Conservation (phyloP, 1,140 invertebrate genomes). For the Euwallacea fornicatus region DNA sequence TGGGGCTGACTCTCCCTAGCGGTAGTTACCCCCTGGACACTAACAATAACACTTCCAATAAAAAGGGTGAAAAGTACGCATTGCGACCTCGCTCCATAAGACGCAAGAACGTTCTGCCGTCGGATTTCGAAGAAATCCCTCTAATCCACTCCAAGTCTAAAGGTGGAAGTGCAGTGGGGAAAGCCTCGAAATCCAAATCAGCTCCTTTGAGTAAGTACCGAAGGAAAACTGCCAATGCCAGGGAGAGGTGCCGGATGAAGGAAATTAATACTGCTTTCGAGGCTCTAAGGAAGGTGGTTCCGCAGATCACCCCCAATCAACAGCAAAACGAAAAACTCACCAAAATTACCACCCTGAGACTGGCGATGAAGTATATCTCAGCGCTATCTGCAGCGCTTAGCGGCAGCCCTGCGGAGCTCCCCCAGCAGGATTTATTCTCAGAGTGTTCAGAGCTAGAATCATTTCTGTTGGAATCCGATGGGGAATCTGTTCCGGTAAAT, state of each 20-base stretch:
- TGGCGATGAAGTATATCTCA: constrained; percentile 87
- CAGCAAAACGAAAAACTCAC: constrained; percentile 74
- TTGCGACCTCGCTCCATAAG: constrained; percentile 47
- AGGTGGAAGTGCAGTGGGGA: constrained; percentile 26
- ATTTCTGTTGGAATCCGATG: constrained; percentile 50
- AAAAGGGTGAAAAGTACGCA: constrained; percentile 50
- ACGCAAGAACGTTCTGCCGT: constrained; percentile 31
- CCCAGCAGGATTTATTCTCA: constrained; percentile 44
- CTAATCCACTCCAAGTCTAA: constrained; percentile 14
- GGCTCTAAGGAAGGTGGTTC: constrained; percentile 73
- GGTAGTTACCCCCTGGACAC: constrained; percentile 37
- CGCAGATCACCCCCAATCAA: constrained; percentile 57
- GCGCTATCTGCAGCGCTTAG: constrained; percentile 58
- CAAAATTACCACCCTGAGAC: constrained; percentile 83
- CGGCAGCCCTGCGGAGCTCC: constrained; percentile 29
- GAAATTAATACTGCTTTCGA: constrained; percentile 90
- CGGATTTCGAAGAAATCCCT: constrained; percentile 37
- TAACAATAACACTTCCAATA: constrained; percentile 42
- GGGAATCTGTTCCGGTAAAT: constrained; percentile 49
- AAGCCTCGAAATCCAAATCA: constrained; percentile 66
- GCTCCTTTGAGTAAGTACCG: constrained; percentile 87
- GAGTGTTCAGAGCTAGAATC: constrained; percentile 51
- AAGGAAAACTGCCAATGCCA: constrained; percentile 84
- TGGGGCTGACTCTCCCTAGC: constrained; percentile 43
- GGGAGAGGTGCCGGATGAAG: constrained; percentile 81